Base-by-base conservation (phyloP, 2,888 invertebrate genomes). In the Microctonus aethiopoides region DNA sequence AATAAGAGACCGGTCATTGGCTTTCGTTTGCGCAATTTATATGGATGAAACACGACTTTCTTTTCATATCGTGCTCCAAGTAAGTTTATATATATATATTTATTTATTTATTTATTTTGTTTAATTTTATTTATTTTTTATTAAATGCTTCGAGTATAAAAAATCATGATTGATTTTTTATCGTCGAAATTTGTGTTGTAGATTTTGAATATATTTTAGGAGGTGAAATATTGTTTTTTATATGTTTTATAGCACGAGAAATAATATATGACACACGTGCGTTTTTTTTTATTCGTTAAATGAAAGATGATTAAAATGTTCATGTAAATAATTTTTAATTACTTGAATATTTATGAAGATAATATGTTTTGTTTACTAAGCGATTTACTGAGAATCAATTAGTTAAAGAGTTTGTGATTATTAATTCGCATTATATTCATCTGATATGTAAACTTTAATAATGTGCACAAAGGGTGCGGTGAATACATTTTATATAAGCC, bases 11-110 rank as follows among this genome's bases (percentile, higher is more conserved):
- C 36, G 63, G 54, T 65, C 36, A 57, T 67, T 65, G 66, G 67
- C 61, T 67, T 61, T 66, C 41, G 65, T 66, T 64, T 57, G 65
- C 70, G 59, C 67, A 64, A 64, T 64, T 64, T 64, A 64, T 54
- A 32, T 64, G 64, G 63, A 70, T 67, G 64, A 59, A 57, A 57
- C 54, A 69, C 63, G 59, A 54, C 59, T 65, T 65, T 63, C 54
- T 36, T 54, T 65, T 34, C 34, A 29, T 29, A 32, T 54, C 54
- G 52, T 54, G 54, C 64, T 46, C 64, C 64, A 52, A 54, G 64
- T 54, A 57, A 56, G 16, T 16, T 51, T 59, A 51, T 51, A 62
- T 71, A 66, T 71, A 66, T 39, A 62, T 29, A 26, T 11, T 59
- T n/a, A n/a, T 46, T 20, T 13, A 29, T 29, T 20, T 36, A 13